phyloP scores from a whole-genome alignment of 2,888 invertebrate genomes.

The Cerastoderma edule region DNA sequence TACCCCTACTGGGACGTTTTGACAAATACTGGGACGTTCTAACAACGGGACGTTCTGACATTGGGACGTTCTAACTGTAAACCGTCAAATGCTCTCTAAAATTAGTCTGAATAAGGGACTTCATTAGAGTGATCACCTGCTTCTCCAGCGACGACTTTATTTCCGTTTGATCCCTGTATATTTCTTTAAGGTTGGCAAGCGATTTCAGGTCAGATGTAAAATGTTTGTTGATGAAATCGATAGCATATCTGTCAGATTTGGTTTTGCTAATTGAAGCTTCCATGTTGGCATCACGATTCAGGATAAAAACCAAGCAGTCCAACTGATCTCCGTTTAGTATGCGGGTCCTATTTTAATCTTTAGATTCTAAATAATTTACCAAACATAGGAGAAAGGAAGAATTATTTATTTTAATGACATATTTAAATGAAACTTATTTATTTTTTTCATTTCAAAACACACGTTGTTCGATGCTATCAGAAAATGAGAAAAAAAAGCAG shows the following conservation, averaged over 20 bases:
- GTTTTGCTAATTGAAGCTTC: constrained; percentile 46
- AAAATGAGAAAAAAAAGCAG: too few species aligned
- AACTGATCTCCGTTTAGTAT: background rate
- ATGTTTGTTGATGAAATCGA: constrained; percentile 69
- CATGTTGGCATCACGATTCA: constrained; percentile 36
- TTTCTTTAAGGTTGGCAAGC: constrained; percentile 64
- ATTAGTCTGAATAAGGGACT: too few species aligned
- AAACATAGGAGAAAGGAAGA: too few species aligned
- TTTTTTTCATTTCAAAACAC: too few species aligned
- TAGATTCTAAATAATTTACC: too few species aligned
- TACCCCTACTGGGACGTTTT: too few species aligned
- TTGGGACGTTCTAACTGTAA: too few species aligned
- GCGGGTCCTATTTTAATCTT: constrained; percentile 1
- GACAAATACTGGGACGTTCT: too few species aligned
- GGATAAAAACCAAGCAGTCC: background rate
- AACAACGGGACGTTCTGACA: too few species aligned
- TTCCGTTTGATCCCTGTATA: constrained; percentile 60
- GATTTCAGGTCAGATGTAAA: constrained; percentile 70
- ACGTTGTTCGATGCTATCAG: background rate
- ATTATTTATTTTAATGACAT: too few species aligned
- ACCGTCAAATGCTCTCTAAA: too few species aligned
- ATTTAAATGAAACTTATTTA: background rate
- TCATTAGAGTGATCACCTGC: constrained; percentile 61
- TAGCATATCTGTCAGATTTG: constrained; percentile 55
- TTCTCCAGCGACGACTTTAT: constrained; percentile 66